Evolutionary conservation across 2,113 vertebrate species (phyloP).

Genomic region (Eclectus roratus): DNA sequence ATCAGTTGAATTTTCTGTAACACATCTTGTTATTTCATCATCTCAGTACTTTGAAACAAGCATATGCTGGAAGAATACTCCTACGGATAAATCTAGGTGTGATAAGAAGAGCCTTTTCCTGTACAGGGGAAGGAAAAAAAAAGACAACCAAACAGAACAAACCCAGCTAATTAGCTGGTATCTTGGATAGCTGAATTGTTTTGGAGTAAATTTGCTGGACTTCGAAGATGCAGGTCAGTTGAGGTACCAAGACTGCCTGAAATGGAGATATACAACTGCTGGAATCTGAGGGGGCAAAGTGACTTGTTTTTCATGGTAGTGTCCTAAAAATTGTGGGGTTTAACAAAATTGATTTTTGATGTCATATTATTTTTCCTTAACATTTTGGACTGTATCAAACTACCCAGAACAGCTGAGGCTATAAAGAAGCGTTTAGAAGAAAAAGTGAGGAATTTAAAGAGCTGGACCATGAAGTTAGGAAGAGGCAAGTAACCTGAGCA

Average conservation of each 20-base stretch:
- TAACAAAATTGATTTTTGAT: background rate
- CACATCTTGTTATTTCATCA: background rate
- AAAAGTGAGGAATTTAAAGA: background rate
- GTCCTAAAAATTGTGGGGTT: fast-evolving
- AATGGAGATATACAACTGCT: background rate
- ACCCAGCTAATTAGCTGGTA: background rate
- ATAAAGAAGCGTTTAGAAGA: background rate
- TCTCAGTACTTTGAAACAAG: background rate
- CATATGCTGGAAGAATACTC: background rate
- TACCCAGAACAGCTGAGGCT: background rate
- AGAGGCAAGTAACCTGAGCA: background rate
- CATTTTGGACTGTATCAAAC: fast-evolving
- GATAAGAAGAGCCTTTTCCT: background rate
- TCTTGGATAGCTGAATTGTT: background rate
- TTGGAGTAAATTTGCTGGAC: background rate
- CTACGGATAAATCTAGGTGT: background rate
- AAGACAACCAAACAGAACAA: background rate
- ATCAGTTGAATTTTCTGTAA: background rate
- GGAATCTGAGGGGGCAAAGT: background rate
- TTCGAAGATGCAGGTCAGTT: background rate
- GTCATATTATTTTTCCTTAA: background rate
- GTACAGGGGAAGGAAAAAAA: fast-evolving
- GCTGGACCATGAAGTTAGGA: background rate
- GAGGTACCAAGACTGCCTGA: background rate
- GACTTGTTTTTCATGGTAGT: background rate